A percentile compares a stretch with the other conserved stretches of the same genome.
Conservation (phyloP, 2,888 invertebrate genomes). For the Baccha elongata region DNA sequence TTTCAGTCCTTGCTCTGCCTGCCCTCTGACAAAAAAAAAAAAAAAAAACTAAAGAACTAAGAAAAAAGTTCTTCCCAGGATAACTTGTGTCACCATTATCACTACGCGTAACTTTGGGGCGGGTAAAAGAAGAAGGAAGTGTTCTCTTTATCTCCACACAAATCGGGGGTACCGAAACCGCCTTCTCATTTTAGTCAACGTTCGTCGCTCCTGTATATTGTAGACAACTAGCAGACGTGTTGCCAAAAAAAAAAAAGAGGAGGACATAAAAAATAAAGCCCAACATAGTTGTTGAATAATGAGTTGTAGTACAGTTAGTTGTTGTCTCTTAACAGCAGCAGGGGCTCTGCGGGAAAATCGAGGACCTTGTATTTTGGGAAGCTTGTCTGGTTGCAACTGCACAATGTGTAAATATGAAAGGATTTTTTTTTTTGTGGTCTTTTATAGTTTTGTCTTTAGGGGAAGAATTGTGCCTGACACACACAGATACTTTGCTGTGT, state of each 20-base stretch:
- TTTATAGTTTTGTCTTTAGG: constrained; percentile 33
- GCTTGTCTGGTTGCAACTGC: constrained; percentile 67
- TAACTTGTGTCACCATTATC: constrained; percentile 73
- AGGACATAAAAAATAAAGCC: constrained; percentile 12
- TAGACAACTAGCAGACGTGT: constrained; percentile 72
- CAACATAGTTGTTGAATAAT: constrained; percentile 70
- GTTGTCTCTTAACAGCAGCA: constrained; percentile 55
- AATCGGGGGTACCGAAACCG: constrained; percentile 12
- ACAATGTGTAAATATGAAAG: constrained; percentile 67
- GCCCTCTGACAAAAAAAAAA: background rate
- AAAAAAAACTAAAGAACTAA: background rate
- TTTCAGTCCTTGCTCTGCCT: constrained; percentile 25
- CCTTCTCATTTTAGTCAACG: constrained; percentile 47
- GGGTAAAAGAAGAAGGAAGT: constrained; percentile 34
- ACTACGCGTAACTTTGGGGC: constrained; percentile 60
- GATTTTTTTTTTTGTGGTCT: constrained; percentile 39
- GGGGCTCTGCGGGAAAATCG: background rate
- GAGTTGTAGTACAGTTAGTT: constrained; percentile 70
- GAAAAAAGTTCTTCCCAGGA: constrained; percentile 23
- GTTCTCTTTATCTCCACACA: constrained; percentile 38
- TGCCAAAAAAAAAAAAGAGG: constrained; percentile 30
- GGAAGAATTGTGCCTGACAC: constrained; percentile 39
- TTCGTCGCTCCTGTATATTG: constrained; percentile 34
- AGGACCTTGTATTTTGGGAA: constrained; percentile 40
- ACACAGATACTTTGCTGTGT: constrained; percentile 37